Conservation (phyloP, 1,140 invertebrate species). For the Drosophila sturtevanti region DNA sequence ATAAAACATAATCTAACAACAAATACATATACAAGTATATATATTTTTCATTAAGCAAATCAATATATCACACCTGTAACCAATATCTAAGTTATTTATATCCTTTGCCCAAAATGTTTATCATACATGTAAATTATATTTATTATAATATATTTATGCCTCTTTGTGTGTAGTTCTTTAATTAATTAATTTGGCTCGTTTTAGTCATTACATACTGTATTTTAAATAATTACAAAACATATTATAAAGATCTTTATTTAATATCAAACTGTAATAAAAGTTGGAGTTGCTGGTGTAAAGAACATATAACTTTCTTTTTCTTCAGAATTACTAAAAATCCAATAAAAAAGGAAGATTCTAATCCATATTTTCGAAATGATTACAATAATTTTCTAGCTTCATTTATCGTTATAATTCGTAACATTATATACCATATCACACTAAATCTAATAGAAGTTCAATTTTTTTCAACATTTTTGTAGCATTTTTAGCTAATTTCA, state of each 20-base stretch:
- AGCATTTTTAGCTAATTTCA: conserved; percentile 68
- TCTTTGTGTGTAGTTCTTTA: background rate
- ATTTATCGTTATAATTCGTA: too few species aligned
- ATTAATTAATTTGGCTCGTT: background rate
- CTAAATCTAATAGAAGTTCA: background rate
- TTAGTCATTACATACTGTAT: background rate
- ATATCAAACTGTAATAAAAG: background rate
- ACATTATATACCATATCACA: background rate
- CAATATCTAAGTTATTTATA: background rate
- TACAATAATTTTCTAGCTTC: too few species aligned
- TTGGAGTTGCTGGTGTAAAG: background rate
- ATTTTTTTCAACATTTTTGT: conserved; percentile 68
- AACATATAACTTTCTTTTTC: background rate
- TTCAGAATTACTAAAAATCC: too few species aligned
- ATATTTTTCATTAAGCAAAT: conserved; percentile 32
- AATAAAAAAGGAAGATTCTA: too few species aligned
- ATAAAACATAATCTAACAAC: conserved; percentile 33
- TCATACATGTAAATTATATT: background rate
- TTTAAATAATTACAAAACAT: background rate
- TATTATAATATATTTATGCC: background rate
- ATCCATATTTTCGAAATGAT: too few species aligned
- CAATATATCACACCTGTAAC: background rate
- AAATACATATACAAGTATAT: conserved; percentile 9
- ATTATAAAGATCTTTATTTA: background rate
- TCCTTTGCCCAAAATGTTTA: background rate